Evolutionary conservation across 2,113 vertebrate species (phyloP).

Genomic region (Ctenomys sociabilis): DNA sequence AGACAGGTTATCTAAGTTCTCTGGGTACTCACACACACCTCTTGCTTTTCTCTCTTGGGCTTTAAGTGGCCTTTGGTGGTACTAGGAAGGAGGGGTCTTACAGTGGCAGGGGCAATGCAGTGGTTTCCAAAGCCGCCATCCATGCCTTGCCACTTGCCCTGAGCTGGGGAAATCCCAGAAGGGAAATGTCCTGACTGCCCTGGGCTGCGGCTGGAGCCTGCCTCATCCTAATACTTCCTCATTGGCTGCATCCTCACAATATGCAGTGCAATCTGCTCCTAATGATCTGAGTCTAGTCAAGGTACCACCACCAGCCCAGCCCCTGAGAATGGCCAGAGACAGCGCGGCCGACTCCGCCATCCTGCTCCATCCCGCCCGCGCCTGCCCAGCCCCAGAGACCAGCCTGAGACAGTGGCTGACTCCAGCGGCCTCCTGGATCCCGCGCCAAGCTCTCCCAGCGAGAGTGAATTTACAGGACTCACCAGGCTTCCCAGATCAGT

Average conservation of each 20-base stretch:
- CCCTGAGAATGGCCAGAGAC: too few species aligned
- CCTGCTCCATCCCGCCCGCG: too few species aligned
- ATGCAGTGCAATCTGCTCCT: neutral
- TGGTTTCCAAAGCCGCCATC: neutral
- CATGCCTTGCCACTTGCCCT: neutral
- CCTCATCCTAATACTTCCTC: neutral
- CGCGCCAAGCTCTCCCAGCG: too few species aligned
- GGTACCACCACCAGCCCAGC: too few species aligned
- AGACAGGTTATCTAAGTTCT: neutral
- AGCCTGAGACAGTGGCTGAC: too few species aligned
- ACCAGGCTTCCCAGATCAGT: too few species aligned
- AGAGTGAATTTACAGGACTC: too few species aligned
- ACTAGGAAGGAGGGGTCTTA: neutral
- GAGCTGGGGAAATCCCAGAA: neutral
- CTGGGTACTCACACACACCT: neutral
- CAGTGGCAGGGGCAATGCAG: neutral
- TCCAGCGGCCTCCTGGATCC: too few species aligned
- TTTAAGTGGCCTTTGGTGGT: neutral
- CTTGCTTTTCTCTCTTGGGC: neutral
- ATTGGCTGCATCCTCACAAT: neutral
- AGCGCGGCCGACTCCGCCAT: too few species aligned
- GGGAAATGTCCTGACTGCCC: neutral
- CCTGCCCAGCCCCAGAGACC: too few species aligned
- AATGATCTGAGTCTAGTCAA: neutral
- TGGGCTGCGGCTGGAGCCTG: neutral